Percentiles rank a stretch among this genome's conserved stretches.
Conservation (phyloP, 2,113 vertebrate genomes). For the Pelvicachromis taeniatus region DNA sequence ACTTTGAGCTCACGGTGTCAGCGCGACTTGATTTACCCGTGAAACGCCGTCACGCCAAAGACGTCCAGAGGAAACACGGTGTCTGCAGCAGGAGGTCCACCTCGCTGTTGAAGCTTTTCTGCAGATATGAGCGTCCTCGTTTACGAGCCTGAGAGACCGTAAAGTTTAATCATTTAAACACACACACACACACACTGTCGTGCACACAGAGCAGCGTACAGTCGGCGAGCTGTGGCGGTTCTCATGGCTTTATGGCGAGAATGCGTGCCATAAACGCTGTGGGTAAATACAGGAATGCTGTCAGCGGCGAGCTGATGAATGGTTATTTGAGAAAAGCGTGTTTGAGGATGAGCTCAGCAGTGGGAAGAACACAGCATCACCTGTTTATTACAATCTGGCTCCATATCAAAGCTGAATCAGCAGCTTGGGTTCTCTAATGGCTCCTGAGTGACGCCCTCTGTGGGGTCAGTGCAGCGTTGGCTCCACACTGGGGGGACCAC, state of each 20-base stretch:
- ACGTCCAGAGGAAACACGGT: no score
- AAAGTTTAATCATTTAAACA: constrained; percentile 32
- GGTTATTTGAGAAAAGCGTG: neutral
- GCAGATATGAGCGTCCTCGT: neutral
- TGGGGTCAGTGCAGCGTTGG: neutral
- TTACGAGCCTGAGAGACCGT: neutral
- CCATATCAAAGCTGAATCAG: neutral
- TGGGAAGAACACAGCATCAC: neutral
- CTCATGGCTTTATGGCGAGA: constrained; percentile 5
- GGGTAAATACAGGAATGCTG: neutral
- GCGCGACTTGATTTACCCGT: rapidly evolving
- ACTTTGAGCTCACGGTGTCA: neutral
- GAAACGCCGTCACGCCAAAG: neutral
- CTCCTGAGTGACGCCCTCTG: no score
- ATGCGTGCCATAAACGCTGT: neutral
- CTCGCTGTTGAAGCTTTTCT: neutral
- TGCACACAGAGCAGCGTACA: neutral
- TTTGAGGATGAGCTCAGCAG: neutral
- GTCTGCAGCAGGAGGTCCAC: neutral
- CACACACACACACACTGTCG: neutral
- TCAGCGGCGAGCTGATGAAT: neutral
- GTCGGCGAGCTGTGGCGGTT: neutral
- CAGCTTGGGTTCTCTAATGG: neutral
- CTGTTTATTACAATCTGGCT: neutral
- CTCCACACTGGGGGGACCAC: neutral